Evolutionary conservation across 2,888 invertebrate genomes (phyloP).

Genomic region (Drosophila mimetica): DNA sequence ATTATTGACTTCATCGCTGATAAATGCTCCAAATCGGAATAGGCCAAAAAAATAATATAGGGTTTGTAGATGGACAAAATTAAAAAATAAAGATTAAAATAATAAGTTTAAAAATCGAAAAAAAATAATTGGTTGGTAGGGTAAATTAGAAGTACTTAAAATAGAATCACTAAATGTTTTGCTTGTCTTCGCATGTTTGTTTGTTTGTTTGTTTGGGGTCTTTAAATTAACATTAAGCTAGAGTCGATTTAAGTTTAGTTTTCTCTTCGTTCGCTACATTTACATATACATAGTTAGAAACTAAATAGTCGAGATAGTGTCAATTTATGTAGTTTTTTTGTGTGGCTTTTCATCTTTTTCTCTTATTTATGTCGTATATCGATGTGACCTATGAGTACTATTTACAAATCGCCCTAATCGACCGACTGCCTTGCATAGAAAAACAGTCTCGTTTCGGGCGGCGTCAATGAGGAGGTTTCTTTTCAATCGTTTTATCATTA

Average conservation of each 20-base stretch:
- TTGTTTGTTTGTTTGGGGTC: constrained; percentile 40
- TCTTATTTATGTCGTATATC: constrained; percentile 49
- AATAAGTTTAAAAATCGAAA: constrained; percentile 40
- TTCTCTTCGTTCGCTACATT: constrained; percentile 44
- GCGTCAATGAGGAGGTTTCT: constrained; percentile 68
- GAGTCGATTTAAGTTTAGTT: constrained; percentile 57
- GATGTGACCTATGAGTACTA: constrained; percentile 63
- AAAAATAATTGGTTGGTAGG: constrained; percentile 32
- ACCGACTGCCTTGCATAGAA: constrained; percentile 73
- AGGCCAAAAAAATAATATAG: constrained; percentile 32
- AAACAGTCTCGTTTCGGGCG: constrained; percentile 50
- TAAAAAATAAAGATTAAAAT: constrained; percentile 56
- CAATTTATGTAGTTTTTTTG: constrained; percentile 53
- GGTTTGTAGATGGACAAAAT: constrained; percentile 34
- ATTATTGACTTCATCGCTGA: constrained; percentile 61
- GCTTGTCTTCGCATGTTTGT: constrained; percentile 72
- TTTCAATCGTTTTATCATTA: constrained; percentile 38
- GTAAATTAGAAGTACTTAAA: constrained; percentile 69
- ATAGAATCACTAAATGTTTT: constrained; percentile 79
- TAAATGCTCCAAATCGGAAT: constrained; percentile 56
- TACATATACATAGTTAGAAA: constrained; percentile 55
- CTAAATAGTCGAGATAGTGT: constrained; percentile 72
- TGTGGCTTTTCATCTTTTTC: constrained; percentile 36
- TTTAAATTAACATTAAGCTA: constrained; percentile 67
- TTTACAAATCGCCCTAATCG: constrained; percentile 62